Conservation (phyloP, 2,113 vertebrate species). For the Onychorhynchus coronatus region DNA sequence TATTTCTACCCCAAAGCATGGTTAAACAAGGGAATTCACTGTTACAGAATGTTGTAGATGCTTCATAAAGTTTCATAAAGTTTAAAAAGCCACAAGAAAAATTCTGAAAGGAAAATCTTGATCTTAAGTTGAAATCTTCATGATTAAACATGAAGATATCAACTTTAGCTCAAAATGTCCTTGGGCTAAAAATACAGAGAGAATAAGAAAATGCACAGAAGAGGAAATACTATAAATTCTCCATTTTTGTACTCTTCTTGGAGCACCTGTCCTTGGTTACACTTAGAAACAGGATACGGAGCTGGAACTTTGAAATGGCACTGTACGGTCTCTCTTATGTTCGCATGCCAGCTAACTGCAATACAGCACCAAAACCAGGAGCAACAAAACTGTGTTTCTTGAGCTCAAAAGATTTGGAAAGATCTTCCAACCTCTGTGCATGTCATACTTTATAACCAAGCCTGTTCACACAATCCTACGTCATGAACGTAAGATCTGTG, state of each 20-base stretch:
- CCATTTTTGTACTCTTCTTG: not conserved
- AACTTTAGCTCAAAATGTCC: not conserved
- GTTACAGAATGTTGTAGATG: not conserved
- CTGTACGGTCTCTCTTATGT: not conserved
- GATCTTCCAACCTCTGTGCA: not conserved
- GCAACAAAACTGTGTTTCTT: not conserved
- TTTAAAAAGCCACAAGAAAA: not conserved
- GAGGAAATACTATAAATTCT: not conserved
- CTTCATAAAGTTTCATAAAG: not conserved
- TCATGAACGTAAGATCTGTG: not conserved
- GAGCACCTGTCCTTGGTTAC: not conserved
- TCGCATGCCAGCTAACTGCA: not conserved
- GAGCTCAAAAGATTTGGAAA: not conserved
- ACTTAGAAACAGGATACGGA: not conserved
- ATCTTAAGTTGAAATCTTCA: too few species aligned
- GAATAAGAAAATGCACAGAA: not conserved
- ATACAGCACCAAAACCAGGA: not conserved
- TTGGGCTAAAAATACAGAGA: not conserved
- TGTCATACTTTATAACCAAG: not conserved
- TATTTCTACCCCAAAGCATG: not conserved
- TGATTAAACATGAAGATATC: not conserved
- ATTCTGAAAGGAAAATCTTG: not conserved
- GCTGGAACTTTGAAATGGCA: not conserved
- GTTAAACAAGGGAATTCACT: not conserved
- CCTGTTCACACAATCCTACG: not conserved